phyloP scores from a whole-genome alignment of 2,888 invertebrate genomes.

The Ophion costatus region DNA sequence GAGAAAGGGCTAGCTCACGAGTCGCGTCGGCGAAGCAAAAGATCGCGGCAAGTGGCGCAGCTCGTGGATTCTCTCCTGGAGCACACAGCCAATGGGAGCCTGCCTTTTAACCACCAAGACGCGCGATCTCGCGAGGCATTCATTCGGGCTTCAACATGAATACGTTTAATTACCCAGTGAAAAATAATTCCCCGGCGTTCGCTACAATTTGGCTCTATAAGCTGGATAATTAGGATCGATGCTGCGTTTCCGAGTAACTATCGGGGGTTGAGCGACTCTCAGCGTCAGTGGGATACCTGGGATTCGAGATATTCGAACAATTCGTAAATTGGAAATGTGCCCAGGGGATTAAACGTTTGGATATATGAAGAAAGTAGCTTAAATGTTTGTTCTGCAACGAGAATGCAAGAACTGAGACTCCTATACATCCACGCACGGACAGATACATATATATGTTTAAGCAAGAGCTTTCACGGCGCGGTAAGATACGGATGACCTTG shows the following conservation, averaged over 20 bases:
- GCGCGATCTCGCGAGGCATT: conserved; percentile 32
- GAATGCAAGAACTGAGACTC: conserved; percentile 27
- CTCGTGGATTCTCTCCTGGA: conserved; percentile 17
- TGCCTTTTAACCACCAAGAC: not conserved
- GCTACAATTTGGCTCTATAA: conserved; percentile 43
- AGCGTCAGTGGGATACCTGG: not conserved
- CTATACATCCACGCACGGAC: not conserved
- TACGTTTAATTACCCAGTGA: conserved; percentile 55
- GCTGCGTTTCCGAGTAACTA: conserved; percentile 36
- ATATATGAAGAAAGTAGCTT: conserved; percentile 52
- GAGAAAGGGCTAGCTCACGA: conserved; percentile 44
- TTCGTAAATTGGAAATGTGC: conserved; percentile 57
- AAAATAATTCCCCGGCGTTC: conserved; percentile 48
- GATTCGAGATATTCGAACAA: conserved; percentile 52
- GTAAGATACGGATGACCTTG: conserved; percentile 62
- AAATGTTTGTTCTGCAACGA: conserved; percentile 29
- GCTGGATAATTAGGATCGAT: conserved; percentile 50
- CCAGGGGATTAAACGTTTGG: conserved; percentile 30
- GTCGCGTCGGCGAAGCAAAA: conserved; percentile 26
- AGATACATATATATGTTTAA: not conserved
- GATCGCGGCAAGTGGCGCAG: conserved; percentile 22
- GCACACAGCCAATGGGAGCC: conserved; percentile 11
- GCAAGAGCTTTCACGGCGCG: conserved; percentile 23
- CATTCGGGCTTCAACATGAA: conserved; percentile 49
- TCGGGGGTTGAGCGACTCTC: conserved; percentile 1